A percentile compares a stretch with the other conserved stretches of the same genome.
These are phyloP conservation scores for Fregata magnificens DNA, from an alignment of 2,113 vertebrate species.

Conservation along the genomic window DNA sequence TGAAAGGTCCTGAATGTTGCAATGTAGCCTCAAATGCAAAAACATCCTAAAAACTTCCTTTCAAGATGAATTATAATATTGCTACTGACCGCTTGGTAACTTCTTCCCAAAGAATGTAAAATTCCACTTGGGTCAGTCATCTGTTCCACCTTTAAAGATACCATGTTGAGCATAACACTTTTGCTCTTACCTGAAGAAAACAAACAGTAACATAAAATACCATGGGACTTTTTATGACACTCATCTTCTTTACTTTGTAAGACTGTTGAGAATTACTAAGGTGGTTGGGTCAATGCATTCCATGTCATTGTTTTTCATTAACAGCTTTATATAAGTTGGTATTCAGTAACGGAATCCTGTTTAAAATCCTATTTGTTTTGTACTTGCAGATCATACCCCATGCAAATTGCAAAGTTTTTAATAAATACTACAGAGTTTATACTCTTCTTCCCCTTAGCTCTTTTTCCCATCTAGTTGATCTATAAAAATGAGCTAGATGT, in stretches of 20 bases:
- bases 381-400: neutral
- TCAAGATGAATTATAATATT: neutral
- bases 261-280: neutral
- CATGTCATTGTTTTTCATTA: neutral
- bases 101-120: neutral
- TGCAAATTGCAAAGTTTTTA: neutral
- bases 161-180: neutral
- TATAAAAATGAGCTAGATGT: neutral
- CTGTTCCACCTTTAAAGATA: neutral
- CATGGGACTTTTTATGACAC: neutral
- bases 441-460: neutral
- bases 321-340: neutral
- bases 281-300: neutral
- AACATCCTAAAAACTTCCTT: neutral
- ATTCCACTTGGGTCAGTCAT: neutral
- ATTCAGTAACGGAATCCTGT: neutral
- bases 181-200: neutral
- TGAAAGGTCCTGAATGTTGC: neutral
- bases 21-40: neutral
- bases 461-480: neutral
- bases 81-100: neutral
- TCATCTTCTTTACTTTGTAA: neutral
- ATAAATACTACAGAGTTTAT: neutral
- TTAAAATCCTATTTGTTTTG: neutral
- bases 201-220: neutral